Base-by-base conservation (phyloP, 2,113 vertebrate genomes). In the Larimichthys crocea region DNA sequence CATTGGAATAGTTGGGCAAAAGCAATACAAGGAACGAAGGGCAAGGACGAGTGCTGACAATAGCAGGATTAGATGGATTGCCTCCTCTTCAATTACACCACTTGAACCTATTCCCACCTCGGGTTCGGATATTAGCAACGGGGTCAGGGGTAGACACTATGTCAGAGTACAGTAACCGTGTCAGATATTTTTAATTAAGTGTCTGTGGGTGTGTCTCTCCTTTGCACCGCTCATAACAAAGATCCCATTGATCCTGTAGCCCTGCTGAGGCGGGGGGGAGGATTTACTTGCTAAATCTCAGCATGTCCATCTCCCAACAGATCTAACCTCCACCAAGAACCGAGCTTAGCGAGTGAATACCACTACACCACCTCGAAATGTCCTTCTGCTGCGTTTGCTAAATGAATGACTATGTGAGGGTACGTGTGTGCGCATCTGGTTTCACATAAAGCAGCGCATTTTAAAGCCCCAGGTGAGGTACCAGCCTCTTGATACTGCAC, bases 251-350 rank as follows among this genome's bases (percentile, higher is more conserved):
- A 93, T 90, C 83, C 75, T 44, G 74, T 42, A 56, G 69, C 74
- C 68, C 40, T 40, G 62, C 60, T 48, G 67, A 53, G 84, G 57
- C 52, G 66, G 56, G 8, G 63, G 35, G 35, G 8, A 2, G 79
- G 71, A 81, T 88, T 89, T 84, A 83, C 89, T 87, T 87, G 64
- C 79, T 90, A 92, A 93, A 93, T 84, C 86, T 80, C 71, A 71
- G 80, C 86, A 74, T 90, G 91, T 87, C 83, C 83, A 87, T 92
- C 88, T 89, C 89, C 85, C 74, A 68, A 70, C 74, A 83, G 81
- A 92, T 91, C 79, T 79, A 90, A 82, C 76, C 76, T 84, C 82
- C 3, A 19, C 74, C 46, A 82, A 76, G 81, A 88, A 78, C 72
- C 0, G 35, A 79, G 84, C 83, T 91, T 62, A 83, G 15, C 73